phyloP scores from a whole-genome alignment of 2,113 vertebrate genomes.

The Anser cygnoides region DNA sequence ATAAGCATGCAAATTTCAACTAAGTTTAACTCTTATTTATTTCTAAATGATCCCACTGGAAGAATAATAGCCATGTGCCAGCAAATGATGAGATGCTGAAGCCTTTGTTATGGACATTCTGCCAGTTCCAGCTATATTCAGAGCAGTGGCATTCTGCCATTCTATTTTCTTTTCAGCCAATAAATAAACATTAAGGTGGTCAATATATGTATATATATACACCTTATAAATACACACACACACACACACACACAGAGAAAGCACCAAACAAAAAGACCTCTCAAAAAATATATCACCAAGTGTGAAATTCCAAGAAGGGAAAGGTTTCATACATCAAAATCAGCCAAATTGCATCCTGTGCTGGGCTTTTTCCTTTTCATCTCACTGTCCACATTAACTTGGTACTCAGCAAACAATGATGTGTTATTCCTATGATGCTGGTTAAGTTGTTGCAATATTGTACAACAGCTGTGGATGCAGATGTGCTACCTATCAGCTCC shows the following conservation, averaged over 20 bases:
- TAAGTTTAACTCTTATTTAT: slow-evolving; percentile 27
- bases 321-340: neutral
- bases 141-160: slow-evolving; percentile 24
- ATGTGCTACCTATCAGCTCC: neutral
- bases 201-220: fast-evolving
- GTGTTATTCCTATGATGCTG: neutral
- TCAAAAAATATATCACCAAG: neutral
- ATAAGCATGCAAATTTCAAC: neutral
- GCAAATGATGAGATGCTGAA: neutral
- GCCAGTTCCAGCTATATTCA: neutral
- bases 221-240: neutral
- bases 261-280: neutral
- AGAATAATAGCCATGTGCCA: neutral
- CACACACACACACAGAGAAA: neutral
- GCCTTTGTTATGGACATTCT: slow-evolving; percentile 18
- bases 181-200: slow-evolving; percentile 9
- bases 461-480: neutral
- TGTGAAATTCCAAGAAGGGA: neutral
- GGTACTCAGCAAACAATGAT: neutral
- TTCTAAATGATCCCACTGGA: neutral
- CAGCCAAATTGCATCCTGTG: neutral
- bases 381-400: neutral
- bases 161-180: slow-evolving; percentile 25
- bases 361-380: neutral
- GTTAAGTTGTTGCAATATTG: neutral